Conservation (phyloP, 2,888 invertebrate species). For the Ashinkailepas kermadecensis region DNA sequence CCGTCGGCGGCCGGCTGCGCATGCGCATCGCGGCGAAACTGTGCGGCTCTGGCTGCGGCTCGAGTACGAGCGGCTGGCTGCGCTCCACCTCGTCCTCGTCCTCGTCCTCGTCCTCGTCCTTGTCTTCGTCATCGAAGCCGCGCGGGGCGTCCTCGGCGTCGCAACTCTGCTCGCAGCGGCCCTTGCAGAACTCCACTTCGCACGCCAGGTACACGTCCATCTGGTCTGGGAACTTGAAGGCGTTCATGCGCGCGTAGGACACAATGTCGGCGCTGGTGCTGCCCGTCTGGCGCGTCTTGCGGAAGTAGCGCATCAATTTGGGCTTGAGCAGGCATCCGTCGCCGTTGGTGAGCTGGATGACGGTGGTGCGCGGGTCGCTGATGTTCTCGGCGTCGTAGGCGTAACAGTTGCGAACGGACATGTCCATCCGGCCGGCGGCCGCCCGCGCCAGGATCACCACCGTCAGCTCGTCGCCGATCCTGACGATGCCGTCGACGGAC, state of each 20-base stretch:
- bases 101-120: not conserved
- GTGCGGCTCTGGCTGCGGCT: constrained; percentile 23
- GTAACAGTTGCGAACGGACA: constrained; percentile 35
- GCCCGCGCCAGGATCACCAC: constrained; percentile 35
- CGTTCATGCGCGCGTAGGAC: constrained; percentile 34
- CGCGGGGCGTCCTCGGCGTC: constrained; percentile 23
- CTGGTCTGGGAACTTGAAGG: constrained; percentile 37
- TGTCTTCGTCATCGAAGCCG: constrained; percentile 12
- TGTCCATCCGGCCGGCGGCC: constrained; percentile 33
- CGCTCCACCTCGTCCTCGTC: constrained; percentile 12
- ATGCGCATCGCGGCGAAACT: not conserved
- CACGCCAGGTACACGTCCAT: constrained; percentile 35
- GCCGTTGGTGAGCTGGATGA: constrained; percentile 35
- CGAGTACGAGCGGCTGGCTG: not conserved
- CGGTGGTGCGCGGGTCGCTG: constrained; percentile 33
- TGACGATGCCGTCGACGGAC: constrained; percentile 34
- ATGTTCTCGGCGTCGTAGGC: constrained; percentile 36
- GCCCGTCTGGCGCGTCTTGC: constrained; percentile 34
- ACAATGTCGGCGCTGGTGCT: constrained; percentile 35
- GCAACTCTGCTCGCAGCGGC: constrained; percentile 33
- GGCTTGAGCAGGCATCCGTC: constrained; percentile 36
- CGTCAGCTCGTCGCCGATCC: constrained; percentile 36
- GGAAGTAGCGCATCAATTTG: constrained; percentile 36
- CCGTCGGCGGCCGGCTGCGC: constrained; percentile 16
- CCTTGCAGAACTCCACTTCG: constrained; percentile 35